These are phyloP conservation scores for Cephonodes hylas DNA, from an alignment of 2,888 invertebrate species.

Conservation along the genomic window DNA sequence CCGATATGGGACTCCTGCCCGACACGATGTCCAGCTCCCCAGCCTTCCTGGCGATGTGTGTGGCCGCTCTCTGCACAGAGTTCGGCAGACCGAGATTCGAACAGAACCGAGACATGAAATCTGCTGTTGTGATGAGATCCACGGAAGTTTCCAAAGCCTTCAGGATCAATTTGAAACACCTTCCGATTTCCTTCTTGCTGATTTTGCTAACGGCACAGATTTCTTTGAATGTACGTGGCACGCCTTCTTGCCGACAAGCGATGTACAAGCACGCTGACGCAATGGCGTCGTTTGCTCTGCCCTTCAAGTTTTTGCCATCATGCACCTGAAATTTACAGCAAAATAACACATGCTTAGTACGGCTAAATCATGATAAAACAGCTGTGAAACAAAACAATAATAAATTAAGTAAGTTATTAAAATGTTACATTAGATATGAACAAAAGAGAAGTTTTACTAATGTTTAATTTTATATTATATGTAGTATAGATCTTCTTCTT, in stretches of 20 bases:
- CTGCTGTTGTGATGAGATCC: slow-evolving; percentile 98
- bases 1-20: slow-evolving; percentile 98
- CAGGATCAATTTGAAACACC: slow-evolving; percentile 98
- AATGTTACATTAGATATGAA: too few species aligned
- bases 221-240: slow-evolving; percentile 99
- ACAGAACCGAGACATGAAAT: slow-evolving; percentile 99
- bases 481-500: too few species aligned
- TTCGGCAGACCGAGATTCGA: slow-evolving; percentile 94
- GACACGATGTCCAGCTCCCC: slow-evolving; percentile 98
- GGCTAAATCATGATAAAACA: too few species aligned
- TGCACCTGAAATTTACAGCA: slow-evolving; percentile 82
- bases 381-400: too few species aligned
- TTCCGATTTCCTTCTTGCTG: slow-evolving; percentile 99
- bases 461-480: too few species aligned
- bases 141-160: slow-evolving; percentile 98
- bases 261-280: slow-evolving; percentile 99
- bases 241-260: slow-evolving; percentile 98
- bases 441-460: too few species aligned
- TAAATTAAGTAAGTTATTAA: too few species aligned
- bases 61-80: slow-evolving; percentile 95
- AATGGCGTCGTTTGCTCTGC: slow-evolving; percentile 98
- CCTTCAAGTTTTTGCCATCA: slow-evolving; percentile 97
- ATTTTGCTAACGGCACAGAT: slow-evolving; percentile 99
- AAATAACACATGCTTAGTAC: background rate
- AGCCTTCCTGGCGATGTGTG: slow-evolving; percentile 97